These are phyloP conservation scores for Hirtodrosophila alboralis DNA, from an alignment of 2,888 invertebrate species.

Conservation along the genomic window DNA sequence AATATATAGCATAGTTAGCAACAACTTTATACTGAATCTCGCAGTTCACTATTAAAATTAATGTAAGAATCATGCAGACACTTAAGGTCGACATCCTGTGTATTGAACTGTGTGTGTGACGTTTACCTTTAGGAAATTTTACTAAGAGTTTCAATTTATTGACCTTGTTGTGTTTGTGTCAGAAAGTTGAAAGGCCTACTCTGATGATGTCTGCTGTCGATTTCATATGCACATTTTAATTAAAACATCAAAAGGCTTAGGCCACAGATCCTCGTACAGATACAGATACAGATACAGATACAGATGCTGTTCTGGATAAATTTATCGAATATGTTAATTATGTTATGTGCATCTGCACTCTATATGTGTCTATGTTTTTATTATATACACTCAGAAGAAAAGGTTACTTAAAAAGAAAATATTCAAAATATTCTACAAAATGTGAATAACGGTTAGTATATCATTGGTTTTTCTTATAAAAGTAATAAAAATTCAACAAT, in stretches of 20 bases:
- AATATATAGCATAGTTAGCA: slow-evolving; percentile 24
- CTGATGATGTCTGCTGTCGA: slow-evolving; percentile 34
- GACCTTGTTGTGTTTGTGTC: slow-evolving; percentile 25
- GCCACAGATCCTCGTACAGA: background rate
- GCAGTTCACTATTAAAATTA: slow-evolving; percentile 8
- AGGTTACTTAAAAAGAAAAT: background rate
- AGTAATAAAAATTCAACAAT: too few relatives aligned
- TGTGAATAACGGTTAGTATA: too few relatives aligned
- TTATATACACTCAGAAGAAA: slow-evolving; percentile 1
- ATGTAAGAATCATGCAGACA: slow-evolving; percentile 12
- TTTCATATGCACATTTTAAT: slow-evolving; percentile 71
- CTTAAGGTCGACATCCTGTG: slow-evolving; percentile 36
- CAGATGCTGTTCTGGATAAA: slow-evolving; percentile 17
- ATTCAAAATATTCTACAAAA: too few relatives aligned
- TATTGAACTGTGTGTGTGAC: slow-evolving; percentile 7
- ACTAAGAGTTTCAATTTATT: slow-evolving; percentile 56
- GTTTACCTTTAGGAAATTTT: slow-evolving; percentile 58
- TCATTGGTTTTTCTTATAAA: too few relatives aligned
- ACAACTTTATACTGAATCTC: background rate
- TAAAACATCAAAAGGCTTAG: slow-evolving; percentile 41
- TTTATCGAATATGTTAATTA: slow-evolving; percentile 71
- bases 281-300: slow-evolving; percentile 11
- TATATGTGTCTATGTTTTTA: slow-evolving; percentile 2
- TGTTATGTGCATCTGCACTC: slow-evolving; percentile 48
- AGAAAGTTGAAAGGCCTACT: slow-evolving; percentile 42